Base-by-base conservation (phyloP, 2,888 invertebrate genomes). In the Drosophila anomalata region DNA sequence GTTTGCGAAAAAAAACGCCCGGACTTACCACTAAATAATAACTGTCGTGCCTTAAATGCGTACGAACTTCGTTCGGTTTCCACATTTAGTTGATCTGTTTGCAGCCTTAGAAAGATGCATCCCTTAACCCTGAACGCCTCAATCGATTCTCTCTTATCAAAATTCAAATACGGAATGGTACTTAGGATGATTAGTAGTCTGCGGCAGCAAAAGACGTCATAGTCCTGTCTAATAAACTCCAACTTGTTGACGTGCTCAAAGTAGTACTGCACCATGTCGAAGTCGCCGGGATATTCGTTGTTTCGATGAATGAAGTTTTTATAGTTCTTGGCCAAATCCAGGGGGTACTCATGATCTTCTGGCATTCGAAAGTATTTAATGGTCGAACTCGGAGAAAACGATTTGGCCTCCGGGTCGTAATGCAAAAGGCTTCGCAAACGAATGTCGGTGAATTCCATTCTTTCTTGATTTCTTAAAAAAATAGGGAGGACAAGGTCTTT, bases 21-120 rank as follows among this genome's bases (percentile, higher is more conserved):
- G 24, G 22, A 31, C 57, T 46, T 46, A 76, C 74, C 65, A 3
- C 36, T 59, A 22, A 60, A 3, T 7, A 72, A 8, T 26, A 56
- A 53, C 14, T 72, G 41, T 0, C 65, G 73, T 14, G 55, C 14
- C 39, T 57, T 72, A 5, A 55, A 76, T 5, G 46, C 0, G 50
- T 36, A 57, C 0, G 20, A 41, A 1, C 0, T 0, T 2, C 26
- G n/a, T 0, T 7, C 0, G 8, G 5, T 17, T 1, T 0, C 2
- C 0, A 0, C 1, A 0, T 2, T 14, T 5, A 17, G 1, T 17
- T 17, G 17, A 17, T 11, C 8, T 0, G 9, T 0, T 0, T 9
- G 0, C 1, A 6, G 0, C 3, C 5, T 24, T 6, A 26, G 3
- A 5, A 53, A 74, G 20, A 74, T 66, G 31, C 53, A 54, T 1